Evolutionary conservation across 2,113 vertebrate genomes (phyloP).

Genomic region (Zapornia atra): DNA sequence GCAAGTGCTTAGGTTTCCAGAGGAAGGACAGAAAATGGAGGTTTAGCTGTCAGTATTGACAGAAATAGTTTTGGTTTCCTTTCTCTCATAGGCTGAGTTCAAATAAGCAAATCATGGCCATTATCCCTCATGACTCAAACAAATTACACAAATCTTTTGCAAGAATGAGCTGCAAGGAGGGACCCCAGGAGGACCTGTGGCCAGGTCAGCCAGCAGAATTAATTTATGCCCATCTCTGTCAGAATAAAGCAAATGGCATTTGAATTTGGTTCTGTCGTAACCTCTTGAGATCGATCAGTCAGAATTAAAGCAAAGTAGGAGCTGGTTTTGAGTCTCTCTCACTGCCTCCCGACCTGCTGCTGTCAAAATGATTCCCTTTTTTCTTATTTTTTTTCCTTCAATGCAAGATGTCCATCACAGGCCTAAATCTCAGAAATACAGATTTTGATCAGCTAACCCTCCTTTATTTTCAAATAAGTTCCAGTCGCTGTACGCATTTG

Average conservation of each 20-base stretch:
- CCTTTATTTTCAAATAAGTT: slow-evolving; percentile 60
- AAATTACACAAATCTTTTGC: not conserved
- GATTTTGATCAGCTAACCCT: slow-evolving; percentile 44
- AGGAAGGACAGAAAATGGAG: not conserved
- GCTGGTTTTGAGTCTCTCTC: not conserved
- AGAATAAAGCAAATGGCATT: not conserved
- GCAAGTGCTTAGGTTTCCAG: not conserved
- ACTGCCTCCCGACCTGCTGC: not conserved
- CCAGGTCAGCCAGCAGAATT: not conserved
- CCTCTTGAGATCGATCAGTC: not conserved
- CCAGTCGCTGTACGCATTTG: slow-evolving; percentile 19
- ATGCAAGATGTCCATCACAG: slow-evolving; percentile 36
- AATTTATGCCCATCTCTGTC: not conserved
- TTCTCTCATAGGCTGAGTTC: not conserved
- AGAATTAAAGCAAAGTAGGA: slow-evolving; percentile 9
- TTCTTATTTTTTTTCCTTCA: not conserved
- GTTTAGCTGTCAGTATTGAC: not conserved
- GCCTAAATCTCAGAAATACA: not conserved
- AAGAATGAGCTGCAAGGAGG: not conserved
- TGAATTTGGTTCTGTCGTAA: not conserved
- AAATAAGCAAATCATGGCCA: not conserved
- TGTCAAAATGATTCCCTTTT: slow-evolving; percentile 26
- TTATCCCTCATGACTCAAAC: not conserved
- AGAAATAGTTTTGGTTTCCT: not conserved
- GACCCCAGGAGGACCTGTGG: not conserved